Base-by-base conservation (phyloP, 2,113 vertebrate species). In the Grammomys surdaster region DNA sequence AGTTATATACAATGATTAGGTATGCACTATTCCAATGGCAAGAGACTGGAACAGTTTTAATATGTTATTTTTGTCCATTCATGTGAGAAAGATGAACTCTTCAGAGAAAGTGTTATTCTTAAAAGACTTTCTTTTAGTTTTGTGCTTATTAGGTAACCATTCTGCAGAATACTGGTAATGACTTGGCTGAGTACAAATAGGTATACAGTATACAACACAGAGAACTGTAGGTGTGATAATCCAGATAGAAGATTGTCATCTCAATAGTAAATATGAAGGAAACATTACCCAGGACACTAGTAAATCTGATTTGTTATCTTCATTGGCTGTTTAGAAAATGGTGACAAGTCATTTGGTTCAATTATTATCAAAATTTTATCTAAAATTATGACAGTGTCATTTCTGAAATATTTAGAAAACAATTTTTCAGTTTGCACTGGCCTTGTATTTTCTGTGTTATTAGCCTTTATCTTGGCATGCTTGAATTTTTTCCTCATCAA, bases 331-430 rank as follows among this genome's bases (percentile, higher is more conserved):
- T 54, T 94, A 76, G 69, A 69, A 96, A 90, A 93, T 91, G 88
- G 91, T 67, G 67, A 54, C 3, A 93, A 95, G 51, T 10, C 48
- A 87, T 91, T 96, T 91, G 1, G 6, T 94, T 88, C 63, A 76
- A 81, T 87, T 46, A 90, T 67, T 26, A 40, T 40, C 22, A 28
- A 76, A 82, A 54, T n/a, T 63, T 10, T 69, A 81, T 90, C 63
- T 92, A 89, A 95, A 95, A 80, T 94, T 91, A 89, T 46, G 6
- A 48, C 2, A 2, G 82, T 87, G 6, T 54, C 87, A n/a, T 93
- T 96, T 93, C 65, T 89, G 88, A 97, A 95, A 91, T 63, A 36
- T 60, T 90, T 90, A 88, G 73, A 82, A 75, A 95, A 92, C 16
- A 96, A 88, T 96, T 92, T 31, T 54, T 86, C 46, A 92, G 3